phyloP scores from a whole-genome alignment of 2,797 vertebrate species.

The Tiaroga cobitis region DNA sequence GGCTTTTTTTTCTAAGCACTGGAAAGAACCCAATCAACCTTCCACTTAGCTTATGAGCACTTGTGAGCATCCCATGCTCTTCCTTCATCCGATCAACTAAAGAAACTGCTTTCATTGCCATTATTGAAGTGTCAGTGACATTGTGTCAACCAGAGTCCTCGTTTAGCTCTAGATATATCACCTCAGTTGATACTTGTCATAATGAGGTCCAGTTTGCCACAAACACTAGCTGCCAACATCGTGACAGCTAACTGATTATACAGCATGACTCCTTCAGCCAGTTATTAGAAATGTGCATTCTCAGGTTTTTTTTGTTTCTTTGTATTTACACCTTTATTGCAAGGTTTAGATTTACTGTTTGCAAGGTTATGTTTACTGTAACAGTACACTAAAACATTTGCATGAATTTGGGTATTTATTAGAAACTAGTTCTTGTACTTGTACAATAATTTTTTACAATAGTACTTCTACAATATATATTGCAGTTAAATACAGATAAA shows the following conservation, averaged over 20 bases:
- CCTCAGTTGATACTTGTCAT: conserved; percentile 8
- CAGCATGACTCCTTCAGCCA: neutral
- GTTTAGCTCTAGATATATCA: neutral
- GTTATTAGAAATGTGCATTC: conserved; percentile 1
- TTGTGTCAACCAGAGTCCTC: neutral
- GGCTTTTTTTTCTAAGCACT: neutral
- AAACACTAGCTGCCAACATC: neutral
- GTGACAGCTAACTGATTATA: neutral
- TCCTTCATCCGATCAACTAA: neutral
- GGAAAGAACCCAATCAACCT: neutral
- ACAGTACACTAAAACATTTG: neutral
- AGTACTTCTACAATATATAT: neutral
- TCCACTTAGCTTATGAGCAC: neutral
- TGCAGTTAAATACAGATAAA: conserved; percentile 4
- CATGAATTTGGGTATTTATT: neutral
- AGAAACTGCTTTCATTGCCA: neutral
- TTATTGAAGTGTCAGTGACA: neutral
- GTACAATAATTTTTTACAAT: neutral
- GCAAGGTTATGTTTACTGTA: neutral
- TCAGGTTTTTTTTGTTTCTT: too few species aligned
- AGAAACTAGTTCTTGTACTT: neutral
- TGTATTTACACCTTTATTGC: neutral
- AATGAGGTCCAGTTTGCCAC: conserved; percentile 1
- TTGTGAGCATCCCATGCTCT: neutral
- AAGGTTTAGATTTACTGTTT: conserved; percentile 2